Evolutionary conservation across 2,797 vertebrate species (phyloP), one percentile per base, ranked within the genome.

Genomic region (Oophaga sylvatica): DNA sequence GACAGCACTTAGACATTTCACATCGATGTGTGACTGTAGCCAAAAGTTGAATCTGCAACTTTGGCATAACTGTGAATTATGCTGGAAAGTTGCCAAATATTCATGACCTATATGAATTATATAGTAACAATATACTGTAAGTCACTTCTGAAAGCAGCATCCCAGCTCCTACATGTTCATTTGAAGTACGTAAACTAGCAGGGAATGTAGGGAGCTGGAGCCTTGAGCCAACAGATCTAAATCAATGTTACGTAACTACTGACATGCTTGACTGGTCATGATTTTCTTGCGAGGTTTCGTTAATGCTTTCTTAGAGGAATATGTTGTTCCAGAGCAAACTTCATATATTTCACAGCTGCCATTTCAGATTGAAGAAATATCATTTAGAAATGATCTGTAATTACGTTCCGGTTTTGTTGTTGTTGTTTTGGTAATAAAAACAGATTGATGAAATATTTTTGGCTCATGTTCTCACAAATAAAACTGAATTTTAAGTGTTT

Each of bases 181-280:
- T 41, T 48, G 31, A 84, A 60, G 57, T 22, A n/a, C 10, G 56
- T 29, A 48, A 12, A 76, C 41, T 53, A 53, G 22, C 45, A 62
- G 31, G 60, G 57, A 59, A 62, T 76, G 83, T 19, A 60, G 29
- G n/a, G 68, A 60, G 10, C 57, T 59, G 19, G 22, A 84, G 82
- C 56, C 53, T 60, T 45, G 48, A 84, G 83, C 71, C 70, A 76
- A 84, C 11, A 48, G 70, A 84, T 76, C 68, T 48, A 84, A 63
- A 62, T 84, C 35, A 62, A 41, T n/a, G 31, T 84, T 62, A 76
- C 62, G 83, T 84, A 84, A 84, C 13, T 41, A 60, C 35, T 26
- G 57, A 60, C 82, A 84, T 75, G 82, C 70, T 45, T 84, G 68
- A 45, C 68, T 84, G 68, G 6, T 17, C 68, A 60, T 84, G 70